Evolutionary conservation across 2,797 vertebrate species (phyloP), one percentile per base, ranked within the genome.

Genomic region (Acrossocheilus fasciatus): DNA sequence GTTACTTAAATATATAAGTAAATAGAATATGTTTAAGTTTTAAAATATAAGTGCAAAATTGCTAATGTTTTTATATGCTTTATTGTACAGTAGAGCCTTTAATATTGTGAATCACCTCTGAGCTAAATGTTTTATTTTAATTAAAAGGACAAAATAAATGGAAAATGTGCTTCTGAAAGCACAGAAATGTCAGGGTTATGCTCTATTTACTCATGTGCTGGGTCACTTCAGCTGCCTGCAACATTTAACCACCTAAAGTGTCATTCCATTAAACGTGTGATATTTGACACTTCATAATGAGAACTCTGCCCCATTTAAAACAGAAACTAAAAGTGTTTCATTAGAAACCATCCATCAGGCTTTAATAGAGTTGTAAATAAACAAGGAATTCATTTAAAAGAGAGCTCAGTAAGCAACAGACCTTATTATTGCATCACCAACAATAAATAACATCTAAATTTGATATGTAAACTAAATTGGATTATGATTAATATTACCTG

Each of bases 261-360:
- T 47, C 18, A 34, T 50, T 70, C 18, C 36, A 20, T 72, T 68
- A 81, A 75, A 85, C 10, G 30, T 84, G 83, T 72, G 72, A 85
- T 20, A 85, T 77, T 85, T 78, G 66, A 50, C 83, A 77, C 78
- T 43, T 52, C 73, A 39, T 85, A 62, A 77, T 30, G 26, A 39
- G 47, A 7, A 17, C 10, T 77, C 45, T 82, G 50, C 50, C 23
- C 18, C 26, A 12, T 50, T 43, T 69, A 66, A 34, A 41, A n/a
- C 86, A 69, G 18, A 30, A 26, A 66, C 73, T 74, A 54, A 30
- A 66, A 30, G 47, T 82, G 75, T 83, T 80, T 64, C 76, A 74
- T 84, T 68, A 66, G 17, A 15, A 57, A 34, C 3, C 12, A 45
- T 50, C 72, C 12, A 17, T 66, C 57, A 83, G 18, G 6, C 12